phyloP scores from a whole-genome alignment of 2,888 invertebrate species.

The Drosophila atroscutellata region DNA sequence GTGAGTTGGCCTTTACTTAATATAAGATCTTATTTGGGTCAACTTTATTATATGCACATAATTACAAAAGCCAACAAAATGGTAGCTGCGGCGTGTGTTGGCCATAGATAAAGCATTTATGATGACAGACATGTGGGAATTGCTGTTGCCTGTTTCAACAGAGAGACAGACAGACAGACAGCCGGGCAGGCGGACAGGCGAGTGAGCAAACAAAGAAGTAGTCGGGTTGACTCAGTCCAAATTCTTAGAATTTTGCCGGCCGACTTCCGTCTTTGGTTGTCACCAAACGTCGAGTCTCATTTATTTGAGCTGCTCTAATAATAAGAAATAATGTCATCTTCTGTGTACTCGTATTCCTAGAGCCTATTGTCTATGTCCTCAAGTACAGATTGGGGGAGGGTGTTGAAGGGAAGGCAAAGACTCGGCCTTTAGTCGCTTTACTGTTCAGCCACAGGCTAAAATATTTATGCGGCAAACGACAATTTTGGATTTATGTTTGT shows the following conservation, averaged over 20 bases:
- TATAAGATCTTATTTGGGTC: constrained; percentile 62
- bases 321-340: constrained; percentile 78
- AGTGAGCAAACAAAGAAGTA: constrained; percentile 31
- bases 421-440: constrained; percentile 27
- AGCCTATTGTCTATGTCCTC: constrained; percentile 52
- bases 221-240: constrained; percentile 20
- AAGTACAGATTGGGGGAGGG: neutral
- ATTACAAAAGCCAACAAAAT: constrained; percentile 73
- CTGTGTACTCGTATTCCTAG: constrained; percentile 22
- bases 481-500: constrained; percentile 78
- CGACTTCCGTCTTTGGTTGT: constrained; percentile 40
- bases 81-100: constrained; percentile 46
- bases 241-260: constrained; percentile 27
- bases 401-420: neutral
- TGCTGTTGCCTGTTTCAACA: constrained; percentile 30
- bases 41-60: constrained; percentile 79
- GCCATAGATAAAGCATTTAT: constrained; percentile 76
- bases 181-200: neutral
- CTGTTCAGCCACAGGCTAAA: constrained; percentile 65
- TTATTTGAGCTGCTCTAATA: constrained; percentile 76
- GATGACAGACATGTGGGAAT: constrained; percentile 76
- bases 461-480: constrained; percentile 81
- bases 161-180: neutral
- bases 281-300: constrained; percentile 46
- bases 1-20: constrained; percentile 30